A percentile compares a stretch with the other conserved stretches of the same genome.
Evolutionary conservation across 2,797 vertebrate species (phyloP).

Genomic region (Molossus molossus): DNA sequence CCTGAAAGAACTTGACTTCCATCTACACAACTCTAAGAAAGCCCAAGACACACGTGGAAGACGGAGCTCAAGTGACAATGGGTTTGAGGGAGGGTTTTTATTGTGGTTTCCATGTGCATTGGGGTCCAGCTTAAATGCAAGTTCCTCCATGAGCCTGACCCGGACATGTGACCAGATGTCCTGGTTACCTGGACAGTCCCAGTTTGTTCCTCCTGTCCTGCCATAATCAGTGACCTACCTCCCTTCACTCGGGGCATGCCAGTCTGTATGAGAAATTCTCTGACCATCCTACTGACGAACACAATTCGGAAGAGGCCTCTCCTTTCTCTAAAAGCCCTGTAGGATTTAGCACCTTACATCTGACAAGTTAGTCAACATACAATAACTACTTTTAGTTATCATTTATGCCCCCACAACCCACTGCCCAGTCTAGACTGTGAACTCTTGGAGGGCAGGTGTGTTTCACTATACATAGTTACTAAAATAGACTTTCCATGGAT

Average conservation of each 20-base stretch:
- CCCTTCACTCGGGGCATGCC: background rate
- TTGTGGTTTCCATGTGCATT: background rate
- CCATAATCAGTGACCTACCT: background rate
- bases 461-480: background rate
- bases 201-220: background rate
- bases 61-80: background rate
- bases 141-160: background rate
- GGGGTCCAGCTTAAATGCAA: background rate
- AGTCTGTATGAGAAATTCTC: background rate
- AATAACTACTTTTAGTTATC: background rate
- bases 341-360: background rate
- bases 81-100: background rate
- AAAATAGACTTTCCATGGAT: background rate
- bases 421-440: background rate
- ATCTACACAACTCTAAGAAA: background rate
- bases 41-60: background rate
- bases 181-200: background rate
- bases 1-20: background rate
- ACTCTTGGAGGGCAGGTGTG: background rate
- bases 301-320: background rate
- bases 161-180: background rate
- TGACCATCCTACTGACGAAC: background rate
- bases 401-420: background rate
- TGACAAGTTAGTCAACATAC: background rate
- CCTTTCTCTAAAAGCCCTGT: background rate